phyloP scores from a whole-genome alignment of 2,797 vertebrate genomes.

The Microctenopoma stevenorrisi region DNA sequence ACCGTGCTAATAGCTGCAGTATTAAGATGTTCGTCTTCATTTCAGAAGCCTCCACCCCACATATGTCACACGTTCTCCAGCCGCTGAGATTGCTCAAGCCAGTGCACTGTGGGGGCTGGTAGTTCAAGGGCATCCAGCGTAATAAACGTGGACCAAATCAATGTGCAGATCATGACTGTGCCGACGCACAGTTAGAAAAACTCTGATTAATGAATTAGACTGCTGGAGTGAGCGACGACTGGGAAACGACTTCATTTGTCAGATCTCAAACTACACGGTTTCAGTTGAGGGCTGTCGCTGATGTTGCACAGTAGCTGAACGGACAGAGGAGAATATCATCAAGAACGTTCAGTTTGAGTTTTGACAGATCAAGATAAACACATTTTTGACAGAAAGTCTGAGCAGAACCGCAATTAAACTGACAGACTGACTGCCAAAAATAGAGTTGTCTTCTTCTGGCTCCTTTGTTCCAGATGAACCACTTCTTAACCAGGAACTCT shows the following conservation, averaged over 20 bases:
- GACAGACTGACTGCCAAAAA: constrained; percentile 43
- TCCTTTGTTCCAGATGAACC: constrained; percentile 44
- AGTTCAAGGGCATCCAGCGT: too few relatives aligned
- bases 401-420: constrained; percentile 25
- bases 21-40: neutral
- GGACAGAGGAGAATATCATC: constrained; percentile 20
- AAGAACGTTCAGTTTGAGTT: constrained; percentile 39
- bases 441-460: constrained; percentile 26
- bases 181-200: too few relatives aligned
- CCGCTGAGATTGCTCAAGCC: too few relatives aligned
- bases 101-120: too few relatives aligned
- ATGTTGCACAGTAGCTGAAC: constrained; percentile 22
- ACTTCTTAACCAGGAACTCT: constrained; percentile 43
- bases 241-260: neutral
- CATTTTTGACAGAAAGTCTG: constrained; percentile 24
- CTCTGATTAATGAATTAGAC: too few relatives aligned
- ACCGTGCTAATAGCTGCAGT: neutral
- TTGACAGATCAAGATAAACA: constrained; percentile 37
- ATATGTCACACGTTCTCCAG: too few relatives aligned
- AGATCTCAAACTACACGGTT: constrained; percentile 16
- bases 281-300: neutral
- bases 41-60: neutral
- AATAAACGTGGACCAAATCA: too few relatives aligned
- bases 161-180: neutral
- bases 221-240: too few relatives aligned